Evolutionary conservation across 2,797 vertebrate species (phyloP).

Genomic region (Dendrocincla fuliginosa): DNA sequence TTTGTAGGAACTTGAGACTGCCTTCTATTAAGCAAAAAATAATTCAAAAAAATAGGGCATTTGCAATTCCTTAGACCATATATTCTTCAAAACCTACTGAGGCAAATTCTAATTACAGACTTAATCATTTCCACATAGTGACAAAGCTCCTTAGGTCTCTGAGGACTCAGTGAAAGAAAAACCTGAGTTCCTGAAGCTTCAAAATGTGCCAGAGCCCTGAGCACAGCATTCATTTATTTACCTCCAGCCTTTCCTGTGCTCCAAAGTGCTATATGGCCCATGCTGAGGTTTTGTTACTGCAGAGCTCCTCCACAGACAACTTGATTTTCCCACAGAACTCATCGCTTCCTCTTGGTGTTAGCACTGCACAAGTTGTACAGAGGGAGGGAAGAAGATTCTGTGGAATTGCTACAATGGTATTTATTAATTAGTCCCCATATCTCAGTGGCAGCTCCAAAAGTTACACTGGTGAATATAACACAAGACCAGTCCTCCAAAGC

Average conservation of each 20-base stretch:
- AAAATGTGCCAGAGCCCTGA: neutral
- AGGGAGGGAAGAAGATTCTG: neutral
- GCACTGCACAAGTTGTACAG: rapidly evolving
- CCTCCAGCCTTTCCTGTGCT: neutral
- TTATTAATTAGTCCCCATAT: neutral
- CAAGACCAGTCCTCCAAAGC: neutral
- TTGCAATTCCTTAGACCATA: neutral
- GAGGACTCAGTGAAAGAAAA: neutral
- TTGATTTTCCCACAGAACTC: neutral
- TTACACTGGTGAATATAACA: neutral
- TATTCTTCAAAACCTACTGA: neutral
- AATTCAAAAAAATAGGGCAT: neutral
- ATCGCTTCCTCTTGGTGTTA: rapidly evolving
- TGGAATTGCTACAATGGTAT: neutral
- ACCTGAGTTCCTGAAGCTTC: neutral
- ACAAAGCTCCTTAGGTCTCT: neutral
- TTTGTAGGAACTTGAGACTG: neutral
- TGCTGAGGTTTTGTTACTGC: too few relatives aligned
- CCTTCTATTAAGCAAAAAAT: neutral
- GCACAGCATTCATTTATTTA: rapidly evolving
- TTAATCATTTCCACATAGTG: neutral
- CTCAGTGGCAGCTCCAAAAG: neutral
- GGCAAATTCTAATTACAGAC: neutral
- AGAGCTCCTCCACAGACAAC: neutral
- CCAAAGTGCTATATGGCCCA: rapidly evolving